phyloP scores from a whole-genome alignment of 1,140 invertebrate genomes.

The Drosophila seguyi region DNA sequence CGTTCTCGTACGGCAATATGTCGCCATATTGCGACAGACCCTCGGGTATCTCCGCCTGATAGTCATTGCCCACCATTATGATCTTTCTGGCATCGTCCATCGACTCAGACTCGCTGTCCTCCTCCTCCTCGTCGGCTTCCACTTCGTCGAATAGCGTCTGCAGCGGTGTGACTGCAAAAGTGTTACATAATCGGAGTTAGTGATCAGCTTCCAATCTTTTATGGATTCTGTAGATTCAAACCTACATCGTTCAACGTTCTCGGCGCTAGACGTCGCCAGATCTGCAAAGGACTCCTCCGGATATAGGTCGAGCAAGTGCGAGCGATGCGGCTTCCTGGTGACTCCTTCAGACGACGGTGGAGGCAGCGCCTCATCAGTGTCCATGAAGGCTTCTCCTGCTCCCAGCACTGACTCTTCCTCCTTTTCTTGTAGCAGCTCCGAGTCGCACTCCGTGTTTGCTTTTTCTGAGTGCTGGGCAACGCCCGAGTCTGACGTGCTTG shows the following conservation, averaged over 20 bases:
- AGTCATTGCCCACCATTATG: slow-evolving; percentile 98
- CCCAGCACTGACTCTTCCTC: slow-evolving; percentile 2
- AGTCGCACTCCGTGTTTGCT: neutral
- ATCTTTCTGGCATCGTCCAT: slow-evolving; percentile 87
- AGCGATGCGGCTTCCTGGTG: slow-evolving; percentile 71
- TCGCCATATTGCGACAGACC: slow-evolving; percentile 96
- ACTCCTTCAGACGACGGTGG: slow-evolving; percentile 19
- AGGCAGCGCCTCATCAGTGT: slow-evolving; percentile 2
- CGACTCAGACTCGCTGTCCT: slow-evolving; percentile 91
- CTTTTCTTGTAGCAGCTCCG: slow-evolving; percentile 1
- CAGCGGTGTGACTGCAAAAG: slow-evolving; percentile 86
- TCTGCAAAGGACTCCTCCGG: slow-evolving; percentile 72
- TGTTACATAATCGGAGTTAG: slow-evolving; percentile 10
- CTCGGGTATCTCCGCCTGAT: slow-evolving; percentile 97
- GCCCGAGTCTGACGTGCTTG: slow-evolving; percentile 1
- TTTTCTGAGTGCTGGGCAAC: slow-evolving; percentile 10
- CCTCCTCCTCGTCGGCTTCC: slow-evolving; percentile 90
- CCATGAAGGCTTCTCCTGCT: slow-evolving; percentile 13
- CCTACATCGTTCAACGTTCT: slow-evolving; percentile 58
- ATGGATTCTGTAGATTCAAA: neutral
- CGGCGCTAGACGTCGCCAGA: slow-evolving; percentile 43
- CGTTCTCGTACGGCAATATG: slow-evolving; percentile 97
- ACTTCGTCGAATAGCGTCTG: slow-evolving; percentile 90
- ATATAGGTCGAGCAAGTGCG: slow-evolving; percentile 75
- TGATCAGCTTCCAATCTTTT: neutral